phyloP scores from a whole-genome alignment of 2,888 invertebrate species.

The Patella caerulea region DNA sequence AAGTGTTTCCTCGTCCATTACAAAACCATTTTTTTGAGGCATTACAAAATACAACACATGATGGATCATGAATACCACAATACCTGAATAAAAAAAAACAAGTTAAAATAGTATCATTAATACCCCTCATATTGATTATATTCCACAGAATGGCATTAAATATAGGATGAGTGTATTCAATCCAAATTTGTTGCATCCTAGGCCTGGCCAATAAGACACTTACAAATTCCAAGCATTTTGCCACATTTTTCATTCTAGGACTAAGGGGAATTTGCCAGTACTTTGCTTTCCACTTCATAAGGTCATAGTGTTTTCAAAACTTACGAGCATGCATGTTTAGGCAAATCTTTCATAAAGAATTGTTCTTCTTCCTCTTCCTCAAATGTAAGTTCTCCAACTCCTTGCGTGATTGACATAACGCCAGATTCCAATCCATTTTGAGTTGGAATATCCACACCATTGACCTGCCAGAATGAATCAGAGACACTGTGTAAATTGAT shows the following conservation, averaged over 20 bases:
- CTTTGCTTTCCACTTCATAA: too few species aligned
- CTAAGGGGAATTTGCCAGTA: too few species aligned
- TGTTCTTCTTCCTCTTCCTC: conserved; percentile 94
- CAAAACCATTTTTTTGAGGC: conserved; percentile 99
- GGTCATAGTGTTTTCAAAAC: conserved; percentile 30
- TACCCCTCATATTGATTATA: background rate
- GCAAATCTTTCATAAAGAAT: conserved; percentile 86
- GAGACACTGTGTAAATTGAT: background rate
- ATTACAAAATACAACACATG: conserved; percentile 98
- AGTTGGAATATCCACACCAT: conserved; percentile 76
- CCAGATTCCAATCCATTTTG: conserved; percentile 74
- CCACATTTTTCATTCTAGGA: too few species aligned
- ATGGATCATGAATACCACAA: conserved; percentile 98
- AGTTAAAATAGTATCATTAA: background rate
- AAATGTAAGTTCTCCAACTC: conserved; percentile 84
- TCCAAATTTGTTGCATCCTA: background rate
- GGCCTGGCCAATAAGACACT: background rate
- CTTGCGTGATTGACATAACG: conserved; percentile 75
- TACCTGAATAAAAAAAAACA: conserved; percentile 78
- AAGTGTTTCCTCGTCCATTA: conserved; percentile 97
- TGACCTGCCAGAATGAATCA: conserved; percentile 73
- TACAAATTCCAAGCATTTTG: too few species aligned
- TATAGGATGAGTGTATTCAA: background rate
- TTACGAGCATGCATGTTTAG: conserved; percentile 90
- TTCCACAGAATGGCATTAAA: background rate